A percentile compares a stretch with the other conserved stretches of the same genome.
These are phyloP conservation scores for Oegoconia quadripuncta DNA, from an alignment of 2,888 invertebrate species.

Conservation along the genomic window DNA sequence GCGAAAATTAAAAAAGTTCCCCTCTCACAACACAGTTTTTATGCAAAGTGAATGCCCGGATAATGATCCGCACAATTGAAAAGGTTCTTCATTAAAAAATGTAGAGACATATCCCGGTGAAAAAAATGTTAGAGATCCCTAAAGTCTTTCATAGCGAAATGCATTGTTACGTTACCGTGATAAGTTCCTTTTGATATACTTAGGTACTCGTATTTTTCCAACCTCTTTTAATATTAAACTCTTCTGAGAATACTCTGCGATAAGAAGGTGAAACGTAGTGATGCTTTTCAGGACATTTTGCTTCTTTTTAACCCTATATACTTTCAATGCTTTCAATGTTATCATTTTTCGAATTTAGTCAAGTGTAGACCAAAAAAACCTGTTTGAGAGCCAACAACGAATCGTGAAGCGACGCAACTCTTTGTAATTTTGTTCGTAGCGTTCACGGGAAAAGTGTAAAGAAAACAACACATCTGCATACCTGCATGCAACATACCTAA, in stretches of 20 bases:
- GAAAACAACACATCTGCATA: slow-evolving; percentile 23
- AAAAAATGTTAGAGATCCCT: slow-evolving; percentile 18
- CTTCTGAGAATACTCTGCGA: slow-evolving; percentile 3
- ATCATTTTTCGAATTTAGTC: slow-evolving; percentile 1
- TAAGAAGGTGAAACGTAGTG: too few relatives aligned
- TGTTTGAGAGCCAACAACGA: slow-evolving; percentile 17
- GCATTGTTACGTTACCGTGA: slow-evolving; percentile 30
- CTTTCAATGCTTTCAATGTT: neutral
- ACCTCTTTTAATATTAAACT: slow-evolving; percentile 14
- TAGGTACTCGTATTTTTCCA: too few relatives aligned
- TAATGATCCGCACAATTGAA: slow-evolving; percentile 37
- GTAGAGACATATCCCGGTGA: slow-evolving; percentile 18
- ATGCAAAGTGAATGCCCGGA: slow-evolving; percentile 29
- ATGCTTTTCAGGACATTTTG: too few relatives aligned
- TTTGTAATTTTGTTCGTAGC: slow-evolving; percentile 31
- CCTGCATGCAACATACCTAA: neutral
- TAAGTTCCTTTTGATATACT: slow-evolving; percentile 26
- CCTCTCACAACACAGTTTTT: slow-evolving; percentile 25
- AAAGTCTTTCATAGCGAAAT: slow-evolving; percentile 23
- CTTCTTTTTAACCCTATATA: too few relatives aligned
- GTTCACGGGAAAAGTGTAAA: slow-evolving; percentile 30
- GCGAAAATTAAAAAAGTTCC: slow-evolving; percentile 37
- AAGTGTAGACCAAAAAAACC: slow-evolving; percentile 8
- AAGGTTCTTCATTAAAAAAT: slow-evolving; percentile 39
- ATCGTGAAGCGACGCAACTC: slow-evolving; percentile 15